Evolutionary conservation across 2,888 invertebrate genomes (phyloP).

Genomic region (Tetragonisca angustula): DNA sequence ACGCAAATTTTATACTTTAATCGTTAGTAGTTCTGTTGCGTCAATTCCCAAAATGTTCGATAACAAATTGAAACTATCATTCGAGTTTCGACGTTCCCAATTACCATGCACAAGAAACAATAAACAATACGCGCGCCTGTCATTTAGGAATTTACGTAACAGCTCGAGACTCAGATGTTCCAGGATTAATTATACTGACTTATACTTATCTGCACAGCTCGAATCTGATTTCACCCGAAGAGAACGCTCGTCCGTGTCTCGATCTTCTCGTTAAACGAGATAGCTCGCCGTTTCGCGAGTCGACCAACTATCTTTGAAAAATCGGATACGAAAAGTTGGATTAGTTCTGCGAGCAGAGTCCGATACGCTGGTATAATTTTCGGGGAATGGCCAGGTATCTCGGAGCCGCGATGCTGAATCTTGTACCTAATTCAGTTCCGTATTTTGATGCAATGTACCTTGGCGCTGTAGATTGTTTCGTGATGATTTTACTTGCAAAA

Average conservation of each 20-base stretch:
- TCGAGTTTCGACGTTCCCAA: too few relatives aligned
- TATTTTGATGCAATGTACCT: constrained; percentile 36
- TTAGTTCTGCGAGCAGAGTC: constrained; percentile 22
- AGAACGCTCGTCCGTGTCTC: neutral
- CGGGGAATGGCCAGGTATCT: neutral
- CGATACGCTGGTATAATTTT: constrained; percentile 7
- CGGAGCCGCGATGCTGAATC: constrained; percentile 1
- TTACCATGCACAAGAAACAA: too few relatives aligned
- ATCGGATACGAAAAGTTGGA: constrained; percentile 34
- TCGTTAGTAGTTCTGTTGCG: too few relatives aligned
- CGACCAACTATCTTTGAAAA: too few relatives aligned
- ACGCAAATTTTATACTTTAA: too few relatives aligned
- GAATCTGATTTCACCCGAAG: neutral
- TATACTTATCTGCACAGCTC: neutral
- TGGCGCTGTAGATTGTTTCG: constrained; percentile 28
- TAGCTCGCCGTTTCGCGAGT: neutral
- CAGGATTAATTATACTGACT: neutral
- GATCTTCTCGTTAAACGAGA: neutral
- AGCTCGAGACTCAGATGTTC: neutral
- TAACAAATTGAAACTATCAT: too few relatives aligned
- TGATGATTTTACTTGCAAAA: constrained; percentile 38
- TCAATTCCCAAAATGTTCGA: too few relatives aligned
- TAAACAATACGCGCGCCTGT: too few relatives aligned
- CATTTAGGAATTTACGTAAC: too few relatives aligned
- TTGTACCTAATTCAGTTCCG: constrained; percentile 26